Conservation (phyloP, 2,888 invertebrate species). For the Drosophila rubida region DNA sequence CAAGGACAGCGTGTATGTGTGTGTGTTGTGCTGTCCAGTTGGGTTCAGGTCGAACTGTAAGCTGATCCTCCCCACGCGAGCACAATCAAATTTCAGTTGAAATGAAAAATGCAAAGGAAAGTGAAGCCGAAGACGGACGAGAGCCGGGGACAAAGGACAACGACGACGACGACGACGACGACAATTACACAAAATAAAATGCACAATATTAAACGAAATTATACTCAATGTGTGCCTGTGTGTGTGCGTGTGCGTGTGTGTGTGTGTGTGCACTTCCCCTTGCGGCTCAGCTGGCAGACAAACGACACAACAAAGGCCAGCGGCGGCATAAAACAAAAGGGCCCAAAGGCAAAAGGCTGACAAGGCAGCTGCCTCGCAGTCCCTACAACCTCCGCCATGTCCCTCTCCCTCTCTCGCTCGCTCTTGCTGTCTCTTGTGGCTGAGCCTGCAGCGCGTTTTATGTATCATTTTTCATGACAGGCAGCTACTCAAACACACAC, state of each 20-base stretch:
- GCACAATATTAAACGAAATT: constrained; percentile 78
- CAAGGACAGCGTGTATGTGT: background rate
- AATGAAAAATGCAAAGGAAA: constrained; percentile 71
- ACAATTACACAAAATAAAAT: constrained; percentile 80
- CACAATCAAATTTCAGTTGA: constrained; percentile 66
- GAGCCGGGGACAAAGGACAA: constrained; percentile 48
- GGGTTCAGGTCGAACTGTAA: constrained; percentile 36
- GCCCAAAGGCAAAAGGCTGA: constrained; percentile 76
- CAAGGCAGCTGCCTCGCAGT: constrained; percentile 67
- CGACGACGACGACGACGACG: constrained; percentile 59
- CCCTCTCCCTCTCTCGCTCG: background rate
- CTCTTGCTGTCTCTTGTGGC: background rate
- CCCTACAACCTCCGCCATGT: constrained; percentile 4
- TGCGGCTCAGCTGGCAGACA: constrained; percentile 55
- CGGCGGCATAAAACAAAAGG: constrained; percentile 79
- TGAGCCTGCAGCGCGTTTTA: constrained; percentile 61
- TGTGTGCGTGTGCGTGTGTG: constrained; percentile 12
- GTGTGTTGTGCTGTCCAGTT: constrained; percentile 10
- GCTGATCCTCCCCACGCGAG: constrained; percentile 54
- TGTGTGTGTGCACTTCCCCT: constrained; percentile 29
- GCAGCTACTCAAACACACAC: constrained; percentile 43
- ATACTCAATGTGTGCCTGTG: constrained; percentile 49
- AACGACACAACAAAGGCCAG: constrained; percentile 72
- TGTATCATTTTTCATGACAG: constrained; percentile 79
- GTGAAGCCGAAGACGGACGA: constrained; percentile 46